Conservation (phyloP, 2,888 invertebrate genomes). For the Halictus ligatus region DNA sequence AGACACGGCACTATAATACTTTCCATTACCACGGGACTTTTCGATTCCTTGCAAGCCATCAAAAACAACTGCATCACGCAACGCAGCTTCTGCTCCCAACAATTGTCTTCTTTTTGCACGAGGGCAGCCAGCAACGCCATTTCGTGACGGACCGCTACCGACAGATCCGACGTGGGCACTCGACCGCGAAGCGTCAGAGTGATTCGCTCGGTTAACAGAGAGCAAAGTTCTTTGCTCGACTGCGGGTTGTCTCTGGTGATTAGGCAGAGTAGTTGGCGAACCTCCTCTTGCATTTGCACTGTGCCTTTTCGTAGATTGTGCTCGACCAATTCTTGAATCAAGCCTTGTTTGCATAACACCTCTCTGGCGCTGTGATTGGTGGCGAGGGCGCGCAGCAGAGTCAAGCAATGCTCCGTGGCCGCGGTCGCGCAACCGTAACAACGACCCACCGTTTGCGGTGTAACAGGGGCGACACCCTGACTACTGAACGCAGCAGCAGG, state of each 20-base stretch:
- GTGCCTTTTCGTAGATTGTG: conserved; percentile 95
- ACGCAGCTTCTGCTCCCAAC: conserved; percentile 96
- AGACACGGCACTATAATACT: conserved; percentile 96
- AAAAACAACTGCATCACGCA: conserved; percentile 95
- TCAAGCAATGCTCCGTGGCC: conserved; percentile 97
- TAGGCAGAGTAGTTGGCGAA: conserved; percentile 94
- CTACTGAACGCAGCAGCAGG: conserved; percentile 5
- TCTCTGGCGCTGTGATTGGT: conserved; percentile 91
- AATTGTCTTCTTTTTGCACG: conserved; percentile 96
- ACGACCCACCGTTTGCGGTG: conserved; percentile 84
- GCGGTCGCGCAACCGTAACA: conserved; percentile 96
- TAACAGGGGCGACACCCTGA: background rate
- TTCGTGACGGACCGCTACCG: conserved; percentile 93
- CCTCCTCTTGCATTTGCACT: conserved; percentile 93
- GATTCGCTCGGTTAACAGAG: conserved; percentile 92
- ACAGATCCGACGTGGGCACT: conserved; percentile 90
- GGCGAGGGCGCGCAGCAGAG: conserved; percentile 94
- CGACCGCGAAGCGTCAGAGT: conserved; percentile 92
- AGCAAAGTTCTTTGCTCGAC: conserved; percentile 93
- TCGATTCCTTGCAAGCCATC: conserved; percentile 90
- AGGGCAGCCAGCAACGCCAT: conserved; percentile 94
- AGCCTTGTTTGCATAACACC: conserved; percentile 92
- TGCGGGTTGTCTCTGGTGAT: conserved; percentile 94
- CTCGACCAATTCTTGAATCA: conserved; percentile 95
- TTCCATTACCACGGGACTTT: conserved; percentile 95